These are phyloP conservation scores for Eupsilia transversa DNA, from an alignment of 2,888 invertebrate species.

Conservation along the genomic window DNA sequence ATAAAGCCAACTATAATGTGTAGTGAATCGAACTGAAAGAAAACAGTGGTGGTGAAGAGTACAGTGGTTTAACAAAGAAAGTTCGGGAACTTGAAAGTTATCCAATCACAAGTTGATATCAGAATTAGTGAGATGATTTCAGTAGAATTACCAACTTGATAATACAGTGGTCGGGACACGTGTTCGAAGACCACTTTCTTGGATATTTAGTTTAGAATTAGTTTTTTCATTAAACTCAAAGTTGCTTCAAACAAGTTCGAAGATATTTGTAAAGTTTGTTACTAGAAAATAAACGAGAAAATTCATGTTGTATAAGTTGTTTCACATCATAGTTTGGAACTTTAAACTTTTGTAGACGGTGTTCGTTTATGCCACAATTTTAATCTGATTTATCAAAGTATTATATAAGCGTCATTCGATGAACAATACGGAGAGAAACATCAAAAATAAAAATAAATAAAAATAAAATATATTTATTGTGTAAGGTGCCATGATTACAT, in stretches of 20 bases:
- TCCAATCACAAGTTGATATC: conserved; percentile 71
- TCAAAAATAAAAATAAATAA: conserved; percentile 3
- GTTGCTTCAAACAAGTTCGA: conserved; percentile 36
- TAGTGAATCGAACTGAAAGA: conserved; percentile 52
- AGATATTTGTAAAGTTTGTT: conserved; percentile 55
- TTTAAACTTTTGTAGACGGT: conserved; percentile 25
- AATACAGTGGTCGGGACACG: conserved; percentile 63
- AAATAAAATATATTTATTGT: too few species aligned
- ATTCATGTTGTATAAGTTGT: conserved; percentile 46
- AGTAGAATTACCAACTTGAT: conserved; percentile 69
- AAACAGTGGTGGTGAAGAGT: too few species aligned
- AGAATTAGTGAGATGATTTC: conserved; percentile 67
- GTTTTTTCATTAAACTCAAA: conserved; percentile 65
- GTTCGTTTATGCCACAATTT: neutral
- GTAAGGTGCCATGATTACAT: neutral
- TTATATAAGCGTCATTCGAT: neutral
- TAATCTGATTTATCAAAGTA: neutral
- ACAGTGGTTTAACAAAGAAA: conserved; percentile 59
- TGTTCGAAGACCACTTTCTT: conserved; percentile 58
- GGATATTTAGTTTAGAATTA: conserved; percentile 61
- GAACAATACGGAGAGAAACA: neutral
- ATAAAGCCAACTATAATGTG: conserved; percentile 36
- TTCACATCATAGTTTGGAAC: conserved; percentile 44
- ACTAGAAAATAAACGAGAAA: conserved; percentile 56
- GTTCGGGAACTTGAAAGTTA: conserved; percentile 63